Percentiles rank a stretch among this genome's conserved stretches.
These are phyloP conservation scores for Lochmaea capreae DNA, from an alignment of 2,888 invertebrate species.

Conservation along the genomic window DNA sequence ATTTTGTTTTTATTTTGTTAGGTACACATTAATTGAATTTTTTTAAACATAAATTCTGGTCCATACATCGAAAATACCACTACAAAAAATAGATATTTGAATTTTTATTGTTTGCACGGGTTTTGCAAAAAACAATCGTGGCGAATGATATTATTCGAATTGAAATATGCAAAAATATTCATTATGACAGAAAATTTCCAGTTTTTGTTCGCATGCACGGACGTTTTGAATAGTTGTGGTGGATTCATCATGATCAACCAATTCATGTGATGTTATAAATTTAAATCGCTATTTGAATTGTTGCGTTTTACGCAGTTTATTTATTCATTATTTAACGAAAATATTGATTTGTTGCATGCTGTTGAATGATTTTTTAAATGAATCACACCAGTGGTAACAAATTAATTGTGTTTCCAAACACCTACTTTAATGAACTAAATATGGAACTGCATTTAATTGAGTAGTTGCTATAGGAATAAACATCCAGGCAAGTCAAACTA, in stretches of 20 bases:
- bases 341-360: neutral
- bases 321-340: neutral
- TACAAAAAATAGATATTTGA: neutral
- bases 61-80: neutral
- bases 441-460: too few species aligned
- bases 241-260: conserved; percentile 3
- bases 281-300: conserved; percentile 14
- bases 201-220: neutral
- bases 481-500: too few species aligned
- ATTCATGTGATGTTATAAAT: conserved; percentile 15
- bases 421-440: too few species aligned
- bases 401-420: too few species aligned
- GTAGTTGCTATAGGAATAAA: too few species aligned
- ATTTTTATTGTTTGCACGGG: neutral
- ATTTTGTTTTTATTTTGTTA: too few species aligned
- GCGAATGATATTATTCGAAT: neutral
- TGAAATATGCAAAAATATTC: conserved; percentile 6
- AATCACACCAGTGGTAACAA: neutral
- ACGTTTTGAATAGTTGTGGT: conserved; percentile 7
- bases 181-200: neutral
- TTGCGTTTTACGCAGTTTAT: neutral
- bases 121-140: too few species aligned
- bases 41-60: neutral
- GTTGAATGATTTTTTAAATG: neutral
- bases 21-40: neutral